phyloP scores from a whole-genome alignment of 1,140 invertebrate species.

The Orchesella cincta region DNA sequence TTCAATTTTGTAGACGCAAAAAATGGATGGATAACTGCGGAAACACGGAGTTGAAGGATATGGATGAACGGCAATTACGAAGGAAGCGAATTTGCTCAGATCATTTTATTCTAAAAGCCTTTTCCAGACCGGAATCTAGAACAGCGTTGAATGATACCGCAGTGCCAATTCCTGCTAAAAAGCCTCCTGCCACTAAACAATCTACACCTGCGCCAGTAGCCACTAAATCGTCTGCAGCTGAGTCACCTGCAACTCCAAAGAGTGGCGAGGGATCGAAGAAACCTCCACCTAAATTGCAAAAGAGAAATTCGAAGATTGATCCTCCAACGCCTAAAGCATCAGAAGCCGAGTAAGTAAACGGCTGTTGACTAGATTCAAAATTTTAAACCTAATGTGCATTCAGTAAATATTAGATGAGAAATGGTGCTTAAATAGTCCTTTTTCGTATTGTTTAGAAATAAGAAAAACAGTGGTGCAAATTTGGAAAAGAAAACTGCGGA shows the following conservation, averaged over 20 bases:
- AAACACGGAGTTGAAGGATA: slow-evolving; percentile 9
- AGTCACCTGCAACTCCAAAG: neutral
- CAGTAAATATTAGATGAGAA: too few relatives aligned
- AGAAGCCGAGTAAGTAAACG: too few relatives aligned
- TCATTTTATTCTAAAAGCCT: slow-evolving; percentile 26
- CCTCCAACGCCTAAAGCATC: too few relatives aligned
- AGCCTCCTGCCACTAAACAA: neutral
- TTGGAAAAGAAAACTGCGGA: too few relatives aligned
- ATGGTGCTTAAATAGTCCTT: too few relatives aligned
- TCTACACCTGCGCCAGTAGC: neutral
- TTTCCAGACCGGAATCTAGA: slow-evolving; percentile 3
- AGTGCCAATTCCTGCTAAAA: neutral
- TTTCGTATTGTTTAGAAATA: too few relatives aligned
- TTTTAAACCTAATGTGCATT: too few relatives aligned
- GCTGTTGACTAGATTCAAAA: too few relatives aligned
- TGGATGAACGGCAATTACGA: slow-evolving; percentile 34
- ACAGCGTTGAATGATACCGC: slow-evolving; percentile 28
- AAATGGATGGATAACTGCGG: slow-evolving; percentile 37
- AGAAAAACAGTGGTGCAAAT: too few relatives aligned
- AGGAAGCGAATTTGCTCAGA: slow-evolving; percentile 34
- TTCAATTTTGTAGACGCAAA: slow-evolving; percentile 17
- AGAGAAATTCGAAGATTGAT: neutral
- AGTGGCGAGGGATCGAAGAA: neutral
- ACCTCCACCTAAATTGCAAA: too few relatives aligned
- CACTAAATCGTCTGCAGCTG: neutral